Evolutionary conservation across 2,113 vertebrate genomes (phyloP).

Genomic region (Thunnus thynnus): DNA sequence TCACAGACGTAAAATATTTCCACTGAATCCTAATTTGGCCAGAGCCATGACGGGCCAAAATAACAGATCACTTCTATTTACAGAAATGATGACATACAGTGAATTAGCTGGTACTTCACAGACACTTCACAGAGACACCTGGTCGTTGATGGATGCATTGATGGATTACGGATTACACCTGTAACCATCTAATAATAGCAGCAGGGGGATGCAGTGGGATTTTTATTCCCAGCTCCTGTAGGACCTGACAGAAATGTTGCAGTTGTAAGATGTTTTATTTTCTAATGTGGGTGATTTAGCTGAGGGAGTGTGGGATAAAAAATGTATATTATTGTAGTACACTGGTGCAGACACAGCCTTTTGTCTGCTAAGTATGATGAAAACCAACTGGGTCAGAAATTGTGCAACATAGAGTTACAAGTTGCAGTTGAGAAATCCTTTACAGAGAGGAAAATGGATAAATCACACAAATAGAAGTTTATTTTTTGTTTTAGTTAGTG

Average conservation of each 20-base stretch:
- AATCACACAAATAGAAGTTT: too few species aligned
- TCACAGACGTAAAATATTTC: conserved; percentile 30
- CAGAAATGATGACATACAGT: background rate
- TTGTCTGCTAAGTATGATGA: too few species aligned
- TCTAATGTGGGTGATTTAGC: background rate
- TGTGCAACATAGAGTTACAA: too few species aligned
- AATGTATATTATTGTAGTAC: background rate
- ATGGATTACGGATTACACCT: background rate
- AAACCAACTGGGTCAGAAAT: too few species aligned
- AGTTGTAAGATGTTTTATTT: background rate
- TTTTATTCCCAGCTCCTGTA: background rate
- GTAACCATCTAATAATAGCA: background rate
- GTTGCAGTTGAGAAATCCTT: too few species aligned
- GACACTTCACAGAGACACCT: conserved; percentile 5
- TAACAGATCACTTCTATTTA: background rate
- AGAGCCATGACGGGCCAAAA: background rate
- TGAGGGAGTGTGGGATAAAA: too few species aligned
- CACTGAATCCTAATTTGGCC: conserved; percentile 25
- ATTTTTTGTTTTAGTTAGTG: background rate
- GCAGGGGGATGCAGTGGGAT: accelerated
- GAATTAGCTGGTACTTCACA: background rate
- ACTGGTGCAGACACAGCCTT: background rate
- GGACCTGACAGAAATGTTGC: background rate
- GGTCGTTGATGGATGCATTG: background rate
- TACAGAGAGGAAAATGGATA: too few species aligned